Conservation (phyloP, 2,797 vertebrate genomes). For the Syndactyla subalaris region DNA sequence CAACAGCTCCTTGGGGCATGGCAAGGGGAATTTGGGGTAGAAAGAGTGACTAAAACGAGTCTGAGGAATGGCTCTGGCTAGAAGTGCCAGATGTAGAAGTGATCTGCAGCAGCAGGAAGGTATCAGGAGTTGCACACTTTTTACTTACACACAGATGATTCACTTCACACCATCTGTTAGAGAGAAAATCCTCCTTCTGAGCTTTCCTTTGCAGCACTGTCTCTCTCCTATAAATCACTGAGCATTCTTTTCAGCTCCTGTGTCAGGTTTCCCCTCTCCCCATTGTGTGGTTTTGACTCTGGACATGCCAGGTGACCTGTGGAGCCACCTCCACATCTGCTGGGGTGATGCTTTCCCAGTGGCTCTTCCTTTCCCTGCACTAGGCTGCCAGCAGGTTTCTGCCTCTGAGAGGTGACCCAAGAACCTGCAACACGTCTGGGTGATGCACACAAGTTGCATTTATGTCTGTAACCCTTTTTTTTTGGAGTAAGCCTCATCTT, state of each 20-base stretch:
- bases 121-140: constrained; percentile 43
- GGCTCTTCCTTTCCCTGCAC: background rate
- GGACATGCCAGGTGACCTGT: background rate
- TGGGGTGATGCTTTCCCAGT: background rate
- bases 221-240: background rate
- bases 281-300: background rate
- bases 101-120: constrained; percentile 52
- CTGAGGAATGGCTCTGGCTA: background rate
- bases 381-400: background rate
- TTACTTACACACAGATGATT: constrained; percentile 65
- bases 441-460: background rate
- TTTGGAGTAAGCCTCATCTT: background rate
- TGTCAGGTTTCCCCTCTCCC: background rate
- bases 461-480: background rate
- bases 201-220: background rate
- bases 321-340: background rate
- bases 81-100: constrained; percentile 45
- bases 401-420: background rate
- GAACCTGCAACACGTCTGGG: accelerated
- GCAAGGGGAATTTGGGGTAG: background rate
- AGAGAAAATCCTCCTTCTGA: constrained; percentile 63
- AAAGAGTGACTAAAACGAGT: background rate
- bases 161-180: constrained; percentile 65
- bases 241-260: accelerated
- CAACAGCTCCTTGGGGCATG: accelerated